phyloP scores from a whole-genome alignment of 2,113 vertebrate genomes.

The Conger conger region DNA sequence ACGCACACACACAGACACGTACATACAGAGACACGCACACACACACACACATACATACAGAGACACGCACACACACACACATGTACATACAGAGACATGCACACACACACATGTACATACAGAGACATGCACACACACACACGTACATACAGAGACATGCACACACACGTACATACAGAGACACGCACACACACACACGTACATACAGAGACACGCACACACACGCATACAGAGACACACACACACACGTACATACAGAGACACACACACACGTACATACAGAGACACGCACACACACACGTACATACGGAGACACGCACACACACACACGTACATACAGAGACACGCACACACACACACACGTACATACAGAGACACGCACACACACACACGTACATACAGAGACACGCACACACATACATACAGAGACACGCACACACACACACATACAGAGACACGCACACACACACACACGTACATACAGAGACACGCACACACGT shows the following conservation, averaged over 20 bases:
- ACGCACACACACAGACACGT: conserved; percentile 3
- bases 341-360: conserved; percentile 11
- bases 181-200: conserved; percentile 7
- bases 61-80: conserved; percentile 12
- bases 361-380: neutral
- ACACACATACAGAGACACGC: neutral
- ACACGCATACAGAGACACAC: neutral
- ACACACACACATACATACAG: neutral
- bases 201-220: neutral
- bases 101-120: conserved; percentile 10
- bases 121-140: conserved; percentile 1
- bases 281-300: neutral
- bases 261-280: conserved; percentile 3
- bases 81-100: too few species aligned
- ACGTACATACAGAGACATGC: neutral
- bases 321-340: conserved; percentile 8
- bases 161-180: neutral
- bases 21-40: neutral
- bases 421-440: conserved; percentile 7
- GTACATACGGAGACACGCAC: conserved; percentile 1
- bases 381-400: conserved; percentile 11
- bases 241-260: conserved; percentile 3
- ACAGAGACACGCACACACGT: too few species aligned
- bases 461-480: neutral
- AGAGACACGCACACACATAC: conserved; percentile 6